These are phyloP conservation scores for Brachypalpus laphriformis DNA, from an alignment of 2,888 invertebrate species.

Conservation along the genomic window DNA sequence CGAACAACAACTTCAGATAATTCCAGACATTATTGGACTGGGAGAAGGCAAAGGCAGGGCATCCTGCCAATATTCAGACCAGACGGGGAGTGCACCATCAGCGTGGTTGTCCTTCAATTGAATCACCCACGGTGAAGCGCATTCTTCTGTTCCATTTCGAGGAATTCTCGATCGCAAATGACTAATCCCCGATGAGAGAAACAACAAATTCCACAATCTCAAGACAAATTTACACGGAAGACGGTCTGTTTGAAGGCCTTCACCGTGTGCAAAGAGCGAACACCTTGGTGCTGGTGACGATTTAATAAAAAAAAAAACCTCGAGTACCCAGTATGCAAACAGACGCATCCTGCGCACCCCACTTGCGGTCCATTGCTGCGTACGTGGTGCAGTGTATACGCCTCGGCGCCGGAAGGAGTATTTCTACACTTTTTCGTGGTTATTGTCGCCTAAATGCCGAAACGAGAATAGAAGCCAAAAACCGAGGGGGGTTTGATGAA, in stretches of 20 bases:
- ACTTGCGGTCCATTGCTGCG: neutral
- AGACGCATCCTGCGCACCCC: constrained; percentile 33
- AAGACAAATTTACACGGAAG: constrained; percentile 51
- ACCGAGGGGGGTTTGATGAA: constrained; percentile 64
- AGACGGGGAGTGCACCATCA: constrained; percentile 1
- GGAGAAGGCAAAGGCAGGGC: neutral
- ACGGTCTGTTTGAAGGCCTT: constrained; percentile 30
- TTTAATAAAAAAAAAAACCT: constrained; percentile 9
- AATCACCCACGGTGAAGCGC: neutral
- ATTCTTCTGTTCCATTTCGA: neutral
- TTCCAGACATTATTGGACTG: constrained; percentile 32
- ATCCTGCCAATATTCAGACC: constrained; percentile 31
- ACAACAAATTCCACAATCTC: constrained; percentile 51
- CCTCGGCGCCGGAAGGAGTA: constrained; percentile 41
- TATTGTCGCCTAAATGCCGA: constrained; percentile 16
- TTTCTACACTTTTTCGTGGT: constrained; percentile 14
- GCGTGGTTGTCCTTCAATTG: constrained; percentile 31
- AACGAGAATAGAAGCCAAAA: neutral
- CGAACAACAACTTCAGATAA: constrained; percentile 24
- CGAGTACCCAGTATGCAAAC: too few relatives aligned
- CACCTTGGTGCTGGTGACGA: constrained; percentile 38
- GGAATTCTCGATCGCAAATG: constrained; percentile 29
- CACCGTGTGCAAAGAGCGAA: constrained; percentile 50
- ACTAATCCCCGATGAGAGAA: constrained; percentile 32
- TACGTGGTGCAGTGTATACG: constrained; percentile 16